phyloP scores from a whole-genome alignment of 2,797 vertebrate genomes.

The Halcyon leucocephala region DNA sequence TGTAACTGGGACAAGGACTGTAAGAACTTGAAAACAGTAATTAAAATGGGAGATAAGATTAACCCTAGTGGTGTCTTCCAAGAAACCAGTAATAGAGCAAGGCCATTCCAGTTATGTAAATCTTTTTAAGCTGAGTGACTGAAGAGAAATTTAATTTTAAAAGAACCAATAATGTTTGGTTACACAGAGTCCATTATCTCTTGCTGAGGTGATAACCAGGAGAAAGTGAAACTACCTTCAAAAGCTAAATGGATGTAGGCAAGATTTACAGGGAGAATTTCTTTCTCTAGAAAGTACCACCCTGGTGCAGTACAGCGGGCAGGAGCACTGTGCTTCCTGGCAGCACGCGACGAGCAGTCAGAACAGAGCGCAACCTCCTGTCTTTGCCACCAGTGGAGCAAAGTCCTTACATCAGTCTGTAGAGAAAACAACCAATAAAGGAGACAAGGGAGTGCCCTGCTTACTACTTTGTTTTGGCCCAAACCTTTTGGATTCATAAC shows the following conservation, averaged over 20 bases:
- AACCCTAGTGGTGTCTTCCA: constrained; percentile 32
- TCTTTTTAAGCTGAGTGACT: constrained; percentile 23
- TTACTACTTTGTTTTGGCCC: not conserved
- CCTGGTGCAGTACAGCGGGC: not conserved
- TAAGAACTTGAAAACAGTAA: constrained; percentile 59
- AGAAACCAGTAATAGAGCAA: constrained; percentile 47
- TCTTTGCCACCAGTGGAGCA: not conserved
- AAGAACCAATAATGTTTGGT: constrained; percentile 29
- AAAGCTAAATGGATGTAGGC: not conserved
- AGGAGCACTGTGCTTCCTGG: not conserved
- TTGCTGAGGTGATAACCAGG: not conserved
- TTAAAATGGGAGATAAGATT: constrained; percentile 61
- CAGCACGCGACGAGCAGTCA: not conserved
- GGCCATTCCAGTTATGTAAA: constrained; percentile 65
- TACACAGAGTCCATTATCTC: not conserved
- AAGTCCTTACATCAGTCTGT: constrained; percentile 1
- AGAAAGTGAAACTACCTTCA: constrained; percentile 14
- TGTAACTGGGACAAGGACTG: constrained; percentile 62
- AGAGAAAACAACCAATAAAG: constrained; percentile 18
- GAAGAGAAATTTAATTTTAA: constrained; percentile 54
- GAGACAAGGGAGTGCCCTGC: constrained; percentile 8
- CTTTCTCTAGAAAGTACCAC: not conserved
- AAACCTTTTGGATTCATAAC: constrained; percentile 6
- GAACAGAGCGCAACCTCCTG: not conserved
- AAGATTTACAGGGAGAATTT: not conserved